Evolutionary conservation across 1,140 invertebrate genomes (phyloP), one percentile per base, ranked within the genome.

Genomic region (Bombus superbus): DNA sequence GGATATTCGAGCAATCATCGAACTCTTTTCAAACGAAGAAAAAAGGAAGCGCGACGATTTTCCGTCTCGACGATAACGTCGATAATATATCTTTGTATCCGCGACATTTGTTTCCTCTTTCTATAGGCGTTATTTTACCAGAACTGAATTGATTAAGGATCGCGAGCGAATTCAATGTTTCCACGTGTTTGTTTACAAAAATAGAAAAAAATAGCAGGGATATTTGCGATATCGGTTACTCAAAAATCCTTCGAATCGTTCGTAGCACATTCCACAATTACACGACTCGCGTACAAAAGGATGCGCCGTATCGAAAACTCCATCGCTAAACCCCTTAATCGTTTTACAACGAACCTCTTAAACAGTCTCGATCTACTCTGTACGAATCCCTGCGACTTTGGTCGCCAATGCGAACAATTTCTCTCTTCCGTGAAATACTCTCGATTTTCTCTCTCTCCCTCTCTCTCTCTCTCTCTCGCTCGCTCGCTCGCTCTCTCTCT

Each of bases 331-430:
- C 22, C 15, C 15, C 18, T 25, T 35, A 38, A 68, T 25, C 10
- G 35, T 38, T 68, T 28, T 80, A 38, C 18, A 79, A 88, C 62
- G 66, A 86, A 74, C 86, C 3, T 53, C 40, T 32, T 13, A 3
- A 64, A 18, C 59, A 35, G 57, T 74, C 77, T 88, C 53, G 28
- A 76, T 77, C 59, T 75, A 83, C 22, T 15, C 47, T 66, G 22
- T 76, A 83, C 72, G 66, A 53, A 32, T 76, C 35, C 44, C 35
- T 38, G 4, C 28, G 4, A 28, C 69, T 25, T 71, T 1, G 13
- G 9, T 71, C 68, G 38, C 22, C 25, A 71, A 25, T 28, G 25
- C 40, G 22, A 71, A 71, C 38, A 71, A 47, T 42, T 42, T 47
- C n/a, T 64, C 13, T 64, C n/a, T 64, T 18, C 64, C 18, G 18